Percentiles rank a stretch among this genome's conserved stretches.
phyloP scores from a whole-genome alignment of 2,888 invertebrate species.

The Scrobipalpa atriplicella region DNA sequence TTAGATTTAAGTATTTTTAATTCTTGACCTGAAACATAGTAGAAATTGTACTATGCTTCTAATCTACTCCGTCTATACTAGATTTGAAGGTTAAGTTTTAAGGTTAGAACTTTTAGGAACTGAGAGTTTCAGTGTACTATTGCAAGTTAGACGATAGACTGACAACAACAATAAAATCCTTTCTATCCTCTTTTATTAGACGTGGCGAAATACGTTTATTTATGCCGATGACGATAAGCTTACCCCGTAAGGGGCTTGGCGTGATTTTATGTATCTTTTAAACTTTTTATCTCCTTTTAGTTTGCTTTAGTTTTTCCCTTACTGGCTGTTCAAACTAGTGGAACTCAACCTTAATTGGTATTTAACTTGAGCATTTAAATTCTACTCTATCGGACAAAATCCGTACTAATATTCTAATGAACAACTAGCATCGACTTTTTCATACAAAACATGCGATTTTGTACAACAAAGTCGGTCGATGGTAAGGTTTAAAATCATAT shows the following conservation, averaged over 20 bases:
- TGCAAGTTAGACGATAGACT: too few species aligned
- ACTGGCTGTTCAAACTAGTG: background rate
- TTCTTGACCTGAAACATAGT: background rate
- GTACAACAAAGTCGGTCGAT: conserved; percentile 22
- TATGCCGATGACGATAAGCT: too few species aligned
- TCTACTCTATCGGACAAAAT: background rate
- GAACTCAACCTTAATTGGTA: background rate
- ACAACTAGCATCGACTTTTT: conserved; percentile 12
- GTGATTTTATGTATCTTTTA: too few species aligned
- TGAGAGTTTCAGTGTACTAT: too few species aligned
- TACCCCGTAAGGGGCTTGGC: too few species aligned
- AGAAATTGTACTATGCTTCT: background rate
- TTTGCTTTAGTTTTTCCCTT: background rate
- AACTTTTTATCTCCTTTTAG: too few species aligned
- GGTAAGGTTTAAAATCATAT: conserved; percentile 44
- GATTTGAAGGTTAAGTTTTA: background rate
- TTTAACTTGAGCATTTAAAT: background rate
- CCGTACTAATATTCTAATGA: conserved; percentile 5
- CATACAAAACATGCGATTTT: conserved; percentile 12
- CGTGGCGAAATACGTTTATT: too few species aligned
- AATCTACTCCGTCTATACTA: background rate
- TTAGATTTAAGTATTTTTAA: background rate
- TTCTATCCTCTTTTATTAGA: too few species aligned
- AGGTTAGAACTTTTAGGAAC: too few species aligned
- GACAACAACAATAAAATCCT: too few species aligned